These are phyloP conservation scores for Zaprionus tsacasi DNA, from an alignment of 1,140 invertebrate species.

Conservation along the genomic window DNA sequence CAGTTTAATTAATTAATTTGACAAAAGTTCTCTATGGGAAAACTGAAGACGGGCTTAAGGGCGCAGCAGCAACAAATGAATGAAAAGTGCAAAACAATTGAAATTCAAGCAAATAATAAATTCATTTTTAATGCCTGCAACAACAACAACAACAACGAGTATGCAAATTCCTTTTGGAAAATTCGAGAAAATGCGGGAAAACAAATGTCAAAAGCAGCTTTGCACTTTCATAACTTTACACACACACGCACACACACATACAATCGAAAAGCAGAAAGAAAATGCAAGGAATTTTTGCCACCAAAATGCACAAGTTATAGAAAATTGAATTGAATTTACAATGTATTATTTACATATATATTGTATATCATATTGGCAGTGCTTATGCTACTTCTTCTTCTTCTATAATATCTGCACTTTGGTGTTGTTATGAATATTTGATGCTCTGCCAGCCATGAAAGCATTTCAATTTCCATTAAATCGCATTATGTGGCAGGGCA, in stretches of 20 bases:
- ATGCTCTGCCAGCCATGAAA: constrained; percentile 9
- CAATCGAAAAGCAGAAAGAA: neutral
- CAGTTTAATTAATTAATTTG: constrained; percentile 83
- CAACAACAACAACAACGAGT: neutral
- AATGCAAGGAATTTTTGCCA: constrained; percentile 2
- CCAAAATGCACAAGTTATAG: neutral
- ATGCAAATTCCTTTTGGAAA: constrained; percentile 16
- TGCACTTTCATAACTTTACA: neutral
- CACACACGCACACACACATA: neutral
- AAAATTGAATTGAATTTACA: neutral
- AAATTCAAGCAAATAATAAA: constrained; percentile 33
- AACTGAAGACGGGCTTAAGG: constrained; percentile 23
- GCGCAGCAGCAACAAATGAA: constrained; percentile 1
- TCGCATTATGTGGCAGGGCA: constrained; percentile 18
- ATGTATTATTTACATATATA: neutral
- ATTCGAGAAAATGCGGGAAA: constrained; percentile 14
- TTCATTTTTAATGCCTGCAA: constrained; percentile 36
- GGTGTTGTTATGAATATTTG: constrained; percentile 1
- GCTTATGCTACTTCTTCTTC: neutral
- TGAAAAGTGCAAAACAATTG: constrained; percentile 21
- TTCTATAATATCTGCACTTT: neutral
- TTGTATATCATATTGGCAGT: neutral
- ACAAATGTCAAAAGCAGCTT: constrained; percentile 24
- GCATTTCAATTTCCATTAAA: constrained; percentile 51
- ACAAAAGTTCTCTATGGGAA: constrained; percentile 78